These are phyloP conservation scores for Rhysida immarginata DNA, from an alignment of 1,140 invertebrate species.

Conservation along the genomic window DNA sequence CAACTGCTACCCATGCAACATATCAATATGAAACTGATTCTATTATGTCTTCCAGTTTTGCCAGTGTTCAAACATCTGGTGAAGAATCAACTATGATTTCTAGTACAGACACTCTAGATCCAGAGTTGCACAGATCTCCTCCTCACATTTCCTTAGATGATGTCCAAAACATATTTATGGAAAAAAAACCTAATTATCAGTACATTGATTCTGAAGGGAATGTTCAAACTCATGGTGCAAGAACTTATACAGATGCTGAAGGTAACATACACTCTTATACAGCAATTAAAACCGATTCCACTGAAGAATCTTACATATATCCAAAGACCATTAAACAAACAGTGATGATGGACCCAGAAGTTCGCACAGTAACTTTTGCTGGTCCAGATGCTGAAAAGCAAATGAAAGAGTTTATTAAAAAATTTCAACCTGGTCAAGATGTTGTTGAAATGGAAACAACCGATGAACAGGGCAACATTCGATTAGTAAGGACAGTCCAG, in stretches of 20 bases:
- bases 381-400: conserved; percentile 36
- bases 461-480: conserved; percentile 36
- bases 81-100: conserved; percentile 57
- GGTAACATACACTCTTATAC: conserved; percentile 24
- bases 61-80: conserved; percentile 37
- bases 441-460: conserved; percentile 32
- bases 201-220: conserved; percentile 8
- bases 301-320: conserved; percentile 16
- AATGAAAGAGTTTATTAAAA: conserved; percentile 33
- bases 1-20: conserved; percentile 61
- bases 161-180: neutral
- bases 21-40: conserved; percentile 67
- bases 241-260: conserved; percentile 28
- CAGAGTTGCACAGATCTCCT: conserved; percentile 17
- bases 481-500: conserved; percentile 34
- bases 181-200: neutral
- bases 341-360: conserved; percentile 35
- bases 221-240: conserved; percentile 15
- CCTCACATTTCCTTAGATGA: neutral
- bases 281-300: conserved; percentile 32
- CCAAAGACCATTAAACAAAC: conserved; percentile 32
- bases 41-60: conserved; percentile 61
- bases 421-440: conserved; percentile 36
- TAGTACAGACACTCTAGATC: conserved; percentile 47
- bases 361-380: conserved; percentile 37